A percentile compares a stretch with the other conserved stretches of the same genome.
These are phyloP conservation scores for Plutomurus gul DNA, from an alignment of 1,140 invertebrate species.

Conservation along the genomic window DNA sequence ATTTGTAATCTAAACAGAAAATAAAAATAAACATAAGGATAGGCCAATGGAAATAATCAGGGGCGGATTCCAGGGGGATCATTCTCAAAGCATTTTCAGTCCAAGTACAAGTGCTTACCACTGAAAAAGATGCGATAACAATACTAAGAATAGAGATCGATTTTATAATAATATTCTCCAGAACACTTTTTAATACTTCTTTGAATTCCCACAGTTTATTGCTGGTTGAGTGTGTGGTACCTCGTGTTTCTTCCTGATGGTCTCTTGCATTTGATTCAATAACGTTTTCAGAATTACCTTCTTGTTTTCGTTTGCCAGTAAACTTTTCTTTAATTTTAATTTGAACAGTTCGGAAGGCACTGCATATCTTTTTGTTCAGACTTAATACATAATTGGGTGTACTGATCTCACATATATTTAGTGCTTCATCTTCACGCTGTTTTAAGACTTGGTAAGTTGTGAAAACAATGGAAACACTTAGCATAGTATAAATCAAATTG, in stretches of 20 bases:
- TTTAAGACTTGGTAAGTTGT: not conserved
- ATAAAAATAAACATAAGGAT: not conserved
- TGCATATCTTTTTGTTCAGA: too few species aligned
- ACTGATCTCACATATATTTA: not conserved
- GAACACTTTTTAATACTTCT: not conserved
- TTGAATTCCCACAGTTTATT: not conserved
- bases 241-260: not conserved
- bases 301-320: too few species aligned
- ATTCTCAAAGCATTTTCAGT: not conserved
- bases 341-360: too few species aligned
- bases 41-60: not conserved
- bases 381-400: not conserved
- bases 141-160: not conserved
- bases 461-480: not conserved
- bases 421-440: not conserved
- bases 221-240: not conserved
- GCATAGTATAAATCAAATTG: conserved; percentile 76
- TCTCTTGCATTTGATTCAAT: not conserved
- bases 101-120: too few species aligned
- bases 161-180: not conserved
- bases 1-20: not conserved
- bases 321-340: too few species aligned
- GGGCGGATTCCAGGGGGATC: not conserved
- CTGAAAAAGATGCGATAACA: not conserved
- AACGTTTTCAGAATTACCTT: too few species aligned